phyloP scores from a whole-genome alignment of 2,113 vertebrate genomes.

The Archilochus colubris region DNA sequence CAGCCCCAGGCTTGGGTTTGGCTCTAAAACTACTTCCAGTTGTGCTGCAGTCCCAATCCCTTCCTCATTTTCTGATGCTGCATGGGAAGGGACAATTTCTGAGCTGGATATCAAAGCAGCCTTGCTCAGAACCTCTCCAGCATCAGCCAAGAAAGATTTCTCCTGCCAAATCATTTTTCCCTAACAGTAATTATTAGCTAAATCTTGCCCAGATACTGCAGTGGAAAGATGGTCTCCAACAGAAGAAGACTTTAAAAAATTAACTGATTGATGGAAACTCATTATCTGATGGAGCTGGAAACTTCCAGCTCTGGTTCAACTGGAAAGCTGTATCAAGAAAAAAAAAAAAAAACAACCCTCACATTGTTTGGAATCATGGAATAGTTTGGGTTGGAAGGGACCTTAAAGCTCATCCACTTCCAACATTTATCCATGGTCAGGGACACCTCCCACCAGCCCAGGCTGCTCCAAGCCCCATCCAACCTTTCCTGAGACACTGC shows the following conservation, averaged over 20 bases:
- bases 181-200: slow-evolving; percentile 70
- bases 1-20: neutral
- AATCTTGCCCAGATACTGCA: slow-evolving; percentile 53
- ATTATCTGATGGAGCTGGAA: neutral
- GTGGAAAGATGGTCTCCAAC: slow-evolving; percentile 43
- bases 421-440: too few species aligned
- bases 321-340: too few species aligned
- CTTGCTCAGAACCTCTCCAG: neutral
- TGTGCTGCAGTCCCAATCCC: neutral
- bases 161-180: slow-evolving; percentile 54
- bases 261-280: slow-evolving; percentile 53
- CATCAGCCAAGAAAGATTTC: slow-evolving; percentile 38
- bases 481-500: too few species aligned
- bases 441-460: too few species aligned
- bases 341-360: too few species aligned
- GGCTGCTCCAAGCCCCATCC: too few species aligned
- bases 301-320: too few species aligned
- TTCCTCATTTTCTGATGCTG: accelerated
- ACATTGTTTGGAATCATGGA: too few species aligned
- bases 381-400: too few species aligned
- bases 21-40: neutral
- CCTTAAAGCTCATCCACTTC: too few species aligned
- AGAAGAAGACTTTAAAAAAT: slow-evolving; percentile 48
- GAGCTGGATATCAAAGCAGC: slow-evolving; percentile 30
- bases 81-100: neutral